These are phyloP conservation scores for Calosoma granatense DNA, from an alignment of 1,140 invertebrate genomes.

Conservation along the genomic window DNA sequence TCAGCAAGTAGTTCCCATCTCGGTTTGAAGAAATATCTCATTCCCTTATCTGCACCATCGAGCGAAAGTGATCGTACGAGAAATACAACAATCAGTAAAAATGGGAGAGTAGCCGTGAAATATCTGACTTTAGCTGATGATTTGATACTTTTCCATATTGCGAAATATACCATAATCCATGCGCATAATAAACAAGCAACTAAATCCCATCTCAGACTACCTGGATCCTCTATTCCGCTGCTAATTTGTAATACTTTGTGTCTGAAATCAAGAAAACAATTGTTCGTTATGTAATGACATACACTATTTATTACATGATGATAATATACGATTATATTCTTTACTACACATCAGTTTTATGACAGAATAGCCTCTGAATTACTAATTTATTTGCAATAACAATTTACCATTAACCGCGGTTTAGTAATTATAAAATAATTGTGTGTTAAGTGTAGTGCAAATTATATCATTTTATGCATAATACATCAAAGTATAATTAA, in stretches of 20 bases:
- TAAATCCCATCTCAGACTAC: conserved; percentile 72
- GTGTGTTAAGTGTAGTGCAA: no score
- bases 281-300: background rate
- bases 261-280: conserved; percentile 41
- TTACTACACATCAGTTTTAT: background rate
- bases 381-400: no score
- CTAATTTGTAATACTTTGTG: conserved; percentile 75
- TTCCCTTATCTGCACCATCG: conserved; percentile 67
- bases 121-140: conserved; percentile 76
- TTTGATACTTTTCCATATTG: conserved; percentile 85
- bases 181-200: conserved; percentile 75
- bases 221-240: conserved; percentile 69
- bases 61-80: conserved; percentile 68
- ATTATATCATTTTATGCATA: no score
- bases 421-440: no score
- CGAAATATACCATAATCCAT: conserved; percentile 87
- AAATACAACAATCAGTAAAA: conserved; percentile 70
- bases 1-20: conserved; percentile 73
- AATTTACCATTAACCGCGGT: no score
- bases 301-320: conserved; percentile 3
- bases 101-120: conserved; percentile 78
- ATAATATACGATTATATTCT: background rate
- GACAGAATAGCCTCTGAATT: no score
- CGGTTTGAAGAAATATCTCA: conserved; percentile 80
- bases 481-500: no score